Evolutionary conservation across 2,797 vertebrate genomes (phyloP), one percentile per base, ranked within the genome.

Genomic region (Bucorvus abyssinicus): DNA sequence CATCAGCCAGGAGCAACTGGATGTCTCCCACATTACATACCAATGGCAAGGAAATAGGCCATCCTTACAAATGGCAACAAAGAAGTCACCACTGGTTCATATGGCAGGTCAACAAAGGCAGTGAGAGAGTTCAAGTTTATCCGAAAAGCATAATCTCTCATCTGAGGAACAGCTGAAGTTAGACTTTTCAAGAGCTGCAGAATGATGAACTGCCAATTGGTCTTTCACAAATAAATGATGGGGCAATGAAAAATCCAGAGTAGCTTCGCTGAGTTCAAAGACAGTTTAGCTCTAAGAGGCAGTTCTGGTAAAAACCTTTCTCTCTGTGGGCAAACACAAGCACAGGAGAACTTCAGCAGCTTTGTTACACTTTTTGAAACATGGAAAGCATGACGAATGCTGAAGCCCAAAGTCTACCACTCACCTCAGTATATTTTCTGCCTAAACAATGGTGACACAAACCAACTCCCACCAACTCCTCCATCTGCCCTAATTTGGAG

Each of bases 391-490:
- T 15, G 50, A 77, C 2, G 3, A 81, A 61, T 67, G 69, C 26
- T 73, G 77, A 95, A 95, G 81, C n/a, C 34, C 30, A 13, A 77
- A 52, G 27, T 76, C 47, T 14, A 76, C n/a, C 47, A 42, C 76
- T 55, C 63, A n/a, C 40, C 63, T 70, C 87, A 50, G 42, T 52
- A 14, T 38, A 45, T 42, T 70, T 94, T 80, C 52, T 83, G 63
- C 36, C 73, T 69, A 90, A 92, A 65, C 52, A 95, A 53, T n/a
- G 26, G 75, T 56, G 64, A 88, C 70, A 86, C 32, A 61, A 91
- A 93, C 49, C 60, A 84, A 65, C 36, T 88, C 74, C 52, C 64
- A 84, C 23, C 64, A 94, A 84, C 44, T 74, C 30, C 67, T 60
- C 83, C 63, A 79, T 49, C 40, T 74, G 60, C 32, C 47, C 29